These are phyloP conservation scores for Cervus canadensis DNA, from an alignment of 2,113 vertebrate genomes.

Conservation along the genomic window DNA sequence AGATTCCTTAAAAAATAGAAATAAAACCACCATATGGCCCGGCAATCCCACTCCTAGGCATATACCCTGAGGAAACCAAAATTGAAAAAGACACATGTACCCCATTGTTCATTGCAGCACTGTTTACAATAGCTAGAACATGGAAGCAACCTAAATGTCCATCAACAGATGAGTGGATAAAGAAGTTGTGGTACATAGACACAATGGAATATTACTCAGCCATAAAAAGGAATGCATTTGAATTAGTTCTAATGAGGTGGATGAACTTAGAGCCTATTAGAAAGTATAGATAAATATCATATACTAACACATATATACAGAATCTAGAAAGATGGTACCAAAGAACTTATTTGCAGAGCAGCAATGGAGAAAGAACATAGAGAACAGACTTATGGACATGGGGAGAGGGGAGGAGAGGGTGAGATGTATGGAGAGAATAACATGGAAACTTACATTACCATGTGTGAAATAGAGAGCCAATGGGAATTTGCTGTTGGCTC, in stretches of 20 bases:
- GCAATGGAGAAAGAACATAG: background rate
- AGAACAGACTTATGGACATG: background rate
- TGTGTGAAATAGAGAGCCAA: background rate
- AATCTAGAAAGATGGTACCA: background rate
- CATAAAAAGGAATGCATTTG: background rate
- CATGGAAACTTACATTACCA: background rate
- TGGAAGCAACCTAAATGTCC: background rate
- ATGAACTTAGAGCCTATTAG: background rate
- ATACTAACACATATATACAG: background rate
- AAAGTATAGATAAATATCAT: background rate
- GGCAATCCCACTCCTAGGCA: background rate
- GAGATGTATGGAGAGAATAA: background rate
- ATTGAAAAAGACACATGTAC: background rate
- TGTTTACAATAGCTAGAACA: background rate
- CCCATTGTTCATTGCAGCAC: background rate
- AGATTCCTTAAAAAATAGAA: background rate
- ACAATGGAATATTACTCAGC: background rate
- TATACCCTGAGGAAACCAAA: background rate
- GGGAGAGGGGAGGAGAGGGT: background rate
- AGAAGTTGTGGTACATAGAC: background rate
- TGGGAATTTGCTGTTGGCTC: background rate
- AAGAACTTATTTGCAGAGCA: background rate
- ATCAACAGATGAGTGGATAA: background rate
- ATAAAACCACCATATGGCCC: background rate
- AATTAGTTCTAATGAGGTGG: background rate